Evolutionary conservation across 2,113 vertebrate species (phyloP).

Genomic region (Pseudolaguvia tuberculata): DNA sequence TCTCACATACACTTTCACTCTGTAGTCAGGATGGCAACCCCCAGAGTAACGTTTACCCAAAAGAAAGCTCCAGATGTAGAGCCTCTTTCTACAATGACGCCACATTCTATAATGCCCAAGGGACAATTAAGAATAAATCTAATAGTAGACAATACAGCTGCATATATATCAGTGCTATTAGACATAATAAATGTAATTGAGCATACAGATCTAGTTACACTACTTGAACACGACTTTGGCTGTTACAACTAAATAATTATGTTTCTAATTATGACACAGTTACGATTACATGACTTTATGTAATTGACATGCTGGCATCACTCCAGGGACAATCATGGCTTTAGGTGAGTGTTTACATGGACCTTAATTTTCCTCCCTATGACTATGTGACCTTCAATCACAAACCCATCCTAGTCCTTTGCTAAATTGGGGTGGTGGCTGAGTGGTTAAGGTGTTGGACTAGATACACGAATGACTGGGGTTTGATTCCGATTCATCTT

Average conservation of each 20-base stretch:
- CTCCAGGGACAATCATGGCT: background rate
- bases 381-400: background rate
- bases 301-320: conserved; percentile 49
- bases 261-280: background rate
- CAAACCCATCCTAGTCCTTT: background rate
- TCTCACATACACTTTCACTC: background rate
- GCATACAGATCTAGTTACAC: background rate
- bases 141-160: background rate
- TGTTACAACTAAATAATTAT: background rate
- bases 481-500: no score
- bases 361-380: background rate
- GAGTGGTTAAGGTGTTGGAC: no score
- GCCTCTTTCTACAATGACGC: background rate
- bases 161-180: background rate
- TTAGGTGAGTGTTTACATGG: background rate
- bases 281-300: background rate
- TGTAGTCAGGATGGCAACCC: conserved; percentile 8
- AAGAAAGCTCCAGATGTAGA: background rate
- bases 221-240: background rate
- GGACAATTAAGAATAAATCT: background rate
- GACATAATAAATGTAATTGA: background rate
- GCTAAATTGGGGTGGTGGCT: no score
- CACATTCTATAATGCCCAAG: background rate
- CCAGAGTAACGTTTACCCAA: background rate
- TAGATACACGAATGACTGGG: no score